Evolutionary conservation across 2,888 invertebrate genomes (phyloP), one percentile per base, ranked within the genome.

Genomic region (Pharmacophagus antenor): DNA sequence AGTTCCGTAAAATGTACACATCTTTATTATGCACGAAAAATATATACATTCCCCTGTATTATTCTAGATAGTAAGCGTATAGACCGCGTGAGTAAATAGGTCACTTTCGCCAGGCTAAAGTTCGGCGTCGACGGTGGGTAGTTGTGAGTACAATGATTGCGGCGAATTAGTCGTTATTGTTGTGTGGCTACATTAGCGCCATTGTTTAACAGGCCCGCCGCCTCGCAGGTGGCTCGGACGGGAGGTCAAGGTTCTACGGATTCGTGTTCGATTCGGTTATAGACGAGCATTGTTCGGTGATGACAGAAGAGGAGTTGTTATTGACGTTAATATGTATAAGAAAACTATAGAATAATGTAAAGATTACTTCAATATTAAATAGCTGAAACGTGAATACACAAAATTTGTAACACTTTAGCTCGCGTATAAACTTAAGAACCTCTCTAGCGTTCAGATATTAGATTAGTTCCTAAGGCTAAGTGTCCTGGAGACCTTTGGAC

Each of bases 131-230:
- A 64, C 63, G n/a, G 67, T 67, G 72, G 67, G 68, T 67, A 51
- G 62, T 59, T 56, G 52, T 49, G 60, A 52, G 51, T 37, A 61
- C 55, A 63, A 59, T 65, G 23, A 2, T 17, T 18, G 58, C 58
- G 67, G 65, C 71, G 72, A 69, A 77, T 79, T 79, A 77, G 70
- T 61, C 61, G 56, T 72, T 70, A 80, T 80, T 80, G 80, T 80
- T 76, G 58, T 66, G 64, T 63, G 65, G 63, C 69, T 63, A 70
- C 72, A 79, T 80, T 80, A 80, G 75, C 66, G 64, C 74, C 58
- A 80, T 81, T 81, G 81, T 80, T 74, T 79, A 66, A 68, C 64
- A 62, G 56, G 68, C 51, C 21, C 48, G 49, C 61, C 53, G 62
- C 55, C 27, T 6, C 47, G 25, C 62, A 47, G 55, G 54, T 62